Evolutionary conservation across 2,888 invertebrate species (phyloP).

Genomic region (Tiliacea citrago): DNA sequence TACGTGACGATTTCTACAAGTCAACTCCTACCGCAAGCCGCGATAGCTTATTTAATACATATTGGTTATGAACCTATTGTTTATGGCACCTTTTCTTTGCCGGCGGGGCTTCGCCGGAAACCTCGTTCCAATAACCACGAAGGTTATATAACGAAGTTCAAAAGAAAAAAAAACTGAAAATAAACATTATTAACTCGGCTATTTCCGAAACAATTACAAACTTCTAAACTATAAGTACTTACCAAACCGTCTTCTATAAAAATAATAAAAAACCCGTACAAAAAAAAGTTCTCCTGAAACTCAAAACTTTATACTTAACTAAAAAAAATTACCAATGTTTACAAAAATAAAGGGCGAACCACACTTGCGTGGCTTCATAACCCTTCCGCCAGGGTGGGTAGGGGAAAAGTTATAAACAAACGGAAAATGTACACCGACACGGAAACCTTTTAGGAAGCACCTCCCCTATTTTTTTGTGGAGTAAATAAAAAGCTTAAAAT

Average conservation of each 20-base stretch:
- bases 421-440: conserved; percentile 81
- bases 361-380: conserved; percentile 83
- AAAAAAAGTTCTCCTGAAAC: conserved; percentile 35
- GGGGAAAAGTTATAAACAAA: conserved; percentile 70
- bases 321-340: conserved; percentile 57
- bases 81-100: too few relatives aligned
- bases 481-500: conserved; percentile 81
- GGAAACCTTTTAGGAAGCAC: conserved; percentile 88
- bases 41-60: too few relatives aligned
- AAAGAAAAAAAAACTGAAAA: conserved; percentile 1
- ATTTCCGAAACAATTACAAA: conserved; percentile 26
- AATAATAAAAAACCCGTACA: not conserved
- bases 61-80: too few relatives aligned
- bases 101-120: too few relatives aligned
- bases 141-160: not conserved
- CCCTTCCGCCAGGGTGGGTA: conserved; percentile 75
- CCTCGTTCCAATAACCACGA: not conserved
- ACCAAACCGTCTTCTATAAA: not conserved
- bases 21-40: too few relatives aligned
- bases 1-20: too few relatives aligned
- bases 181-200: not conserved
- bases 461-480: conserved; percentile 77
- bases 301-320: conserved; percentile 13
- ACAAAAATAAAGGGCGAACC: conserved; percentile 67
- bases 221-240: conserved; percentile 24